Evolutionary conservation across 2,888 invertebrate genomes (phyloP).

Genomic region (Campoletis raptor): DNA sequence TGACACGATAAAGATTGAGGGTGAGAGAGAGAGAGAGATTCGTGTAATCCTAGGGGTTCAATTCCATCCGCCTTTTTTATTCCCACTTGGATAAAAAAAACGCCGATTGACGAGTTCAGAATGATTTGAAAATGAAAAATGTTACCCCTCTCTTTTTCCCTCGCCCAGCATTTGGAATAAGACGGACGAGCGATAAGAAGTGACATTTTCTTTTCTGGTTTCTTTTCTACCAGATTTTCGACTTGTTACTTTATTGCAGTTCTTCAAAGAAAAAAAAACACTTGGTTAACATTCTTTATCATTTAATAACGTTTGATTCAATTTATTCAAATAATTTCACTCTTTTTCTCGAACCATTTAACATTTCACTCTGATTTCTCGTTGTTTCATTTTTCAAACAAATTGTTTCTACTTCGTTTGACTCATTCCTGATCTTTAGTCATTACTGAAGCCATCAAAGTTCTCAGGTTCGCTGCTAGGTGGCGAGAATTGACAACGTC

Average conservation of each 20-base stretch:
- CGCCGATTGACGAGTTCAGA: slow-evolving; percentile 33
- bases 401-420: neutral
- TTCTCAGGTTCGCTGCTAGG: neutral
- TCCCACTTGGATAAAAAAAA: slow-evolving; percentile 23
- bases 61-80: neutral
- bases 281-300: neutral
- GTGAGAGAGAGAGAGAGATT: slow-evolving; percentile 31
- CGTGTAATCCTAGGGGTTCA: slow-evolving; percentile 16
- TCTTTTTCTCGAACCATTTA: neutral
- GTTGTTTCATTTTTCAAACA: neutral
- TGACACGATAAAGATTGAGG: slow-evolving; percentile 27
- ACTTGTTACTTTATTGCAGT: neutral
- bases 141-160: slow-evolving; percentile 23
- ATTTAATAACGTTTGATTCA: neutral
- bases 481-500: neutral
- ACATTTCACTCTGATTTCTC: neutral
- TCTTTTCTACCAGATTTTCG: neutral
- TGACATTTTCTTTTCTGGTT: slow-evolving; percentile 38
- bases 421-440: neutral
- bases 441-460: neutral
- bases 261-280: neutral
- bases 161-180: neutral
- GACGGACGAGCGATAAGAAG: slow-evolving; percentile 47
- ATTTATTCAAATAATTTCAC: neutral
- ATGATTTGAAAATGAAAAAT: slow-evolving; percentile 60